Base-by-base conservation (phyloP, 2,888 invertebrate species). In the Trichacis sp. region DNA sequence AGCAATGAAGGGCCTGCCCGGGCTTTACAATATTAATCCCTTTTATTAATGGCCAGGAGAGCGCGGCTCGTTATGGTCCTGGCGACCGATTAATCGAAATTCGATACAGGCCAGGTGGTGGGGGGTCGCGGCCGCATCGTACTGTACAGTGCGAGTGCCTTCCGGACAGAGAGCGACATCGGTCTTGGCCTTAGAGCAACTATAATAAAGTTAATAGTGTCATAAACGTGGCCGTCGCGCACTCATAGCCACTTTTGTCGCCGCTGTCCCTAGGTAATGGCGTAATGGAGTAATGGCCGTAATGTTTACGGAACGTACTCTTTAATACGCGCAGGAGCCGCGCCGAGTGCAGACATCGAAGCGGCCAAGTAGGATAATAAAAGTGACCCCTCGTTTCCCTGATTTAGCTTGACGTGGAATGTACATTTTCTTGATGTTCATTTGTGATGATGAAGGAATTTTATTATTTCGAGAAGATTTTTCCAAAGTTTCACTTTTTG, bases 11-110 rank as follows among this genome's bases (percentile, higher is more conserved):
- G 64, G 45, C 58, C 56, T 63, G 46, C 46, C 45, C 64, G 64
- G 58, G 63, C 77, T 81, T 78, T 76, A 75, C 79, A 77, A 79
- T 82, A 81, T 81, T 78, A 77, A 81, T 76, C 77, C 73, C 77
- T 80, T 81, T 82, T 80, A 80, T 82, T 81, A 81, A 82, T 81
- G 80, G 76, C 69, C 62, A 68, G 61, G 69, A 61, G 71, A 68
- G 70, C 62, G 69, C 57, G 59, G 63, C 74, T 65, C 70, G 76
- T 76, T 77, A 77, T 75, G 74, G 78, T 68, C 71, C 68, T 40
- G 59, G 61, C 76, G 74, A 81, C 80, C 83, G 83, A 83, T 83
- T 83, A 82, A 83, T 83, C 80, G 82, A 82, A 81, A 82, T 82
- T 82, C 82, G 80, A 83, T 83, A 80, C 73, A 68, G 70, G 66